phyloP scores from a whole-genome alignment of 2,113 vertebrate genomes.

The Peucedramus taeniatus region DNA sequence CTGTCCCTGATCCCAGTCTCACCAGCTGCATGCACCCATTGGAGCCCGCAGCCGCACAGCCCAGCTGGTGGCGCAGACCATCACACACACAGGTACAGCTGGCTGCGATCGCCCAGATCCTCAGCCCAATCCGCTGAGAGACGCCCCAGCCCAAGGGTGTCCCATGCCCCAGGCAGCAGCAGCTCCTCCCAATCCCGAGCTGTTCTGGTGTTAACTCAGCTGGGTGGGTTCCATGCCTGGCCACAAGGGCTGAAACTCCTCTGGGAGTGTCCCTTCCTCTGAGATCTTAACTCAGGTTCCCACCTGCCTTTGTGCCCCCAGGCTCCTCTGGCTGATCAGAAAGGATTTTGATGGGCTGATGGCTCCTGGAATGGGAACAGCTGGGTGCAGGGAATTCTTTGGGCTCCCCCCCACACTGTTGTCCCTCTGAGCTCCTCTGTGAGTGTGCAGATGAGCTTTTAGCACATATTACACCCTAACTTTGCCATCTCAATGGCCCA shows the following conservation, averaged over 20 bases:
- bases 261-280: neutral
- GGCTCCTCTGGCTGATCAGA: neutral
- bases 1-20: neutral
- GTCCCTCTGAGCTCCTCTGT: neutral
- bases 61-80: neutral
- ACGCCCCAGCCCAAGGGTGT: neutral
- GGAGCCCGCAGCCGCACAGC: neutral
- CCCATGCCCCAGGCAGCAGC: neutral
- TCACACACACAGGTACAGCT: neutral
- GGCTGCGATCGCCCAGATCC: no score
- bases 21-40: neutral
- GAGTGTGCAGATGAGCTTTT: neutral
- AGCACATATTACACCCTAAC: neutral
- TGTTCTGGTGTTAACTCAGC: neutral
- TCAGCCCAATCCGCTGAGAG: neutral
- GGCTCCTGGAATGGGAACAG: neutral
- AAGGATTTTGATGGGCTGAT: neutral
- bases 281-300: neutral
- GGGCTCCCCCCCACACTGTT: neutral
- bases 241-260: neutral
- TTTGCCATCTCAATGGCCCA: neutral
- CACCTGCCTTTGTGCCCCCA: neutral
- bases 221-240: neutral
- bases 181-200: neutral
- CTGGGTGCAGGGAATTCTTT: neutral